A percentile compares a stretch with the other conserved stretches of the same genome.
These are phyloP conservation scores for Trematomus loennbergii DNA, from an alignment of 2,113 vertebrate genomes.

Conservation along the genomic window DNA sequence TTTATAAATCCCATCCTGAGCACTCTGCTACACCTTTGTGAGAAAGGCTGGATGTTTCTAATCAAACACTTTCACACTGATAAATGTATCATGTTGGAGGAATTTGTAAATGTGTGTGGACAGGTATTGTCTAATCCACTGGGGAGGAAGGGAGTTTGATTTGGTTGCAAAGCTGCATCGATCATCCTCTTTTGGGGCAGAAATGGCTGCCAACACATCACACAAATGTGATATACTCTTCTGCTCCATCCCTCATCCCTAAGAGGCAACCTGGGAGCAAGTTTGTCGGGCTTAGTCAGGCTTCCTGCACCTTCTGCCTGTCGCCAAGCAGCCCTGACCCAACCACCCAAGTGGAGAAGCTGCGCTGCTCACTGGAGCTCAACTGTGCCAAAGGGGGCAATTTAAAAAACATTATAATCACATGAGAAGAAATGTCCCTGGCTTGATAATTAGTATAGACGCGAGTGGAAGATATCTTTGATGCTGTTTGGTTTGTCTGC, in stretches of 20 bases:
- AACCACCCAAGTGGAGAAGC: conserved; percentile 26
- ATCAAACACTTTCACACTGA: neutral
- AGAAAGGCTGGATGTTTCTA: neutral
- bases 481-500: conserved; percentile 57
- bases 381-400: conserved; percentile 41
- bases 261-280: conserved; percentile 52
- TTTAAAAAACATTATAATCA: conserved; percentile 73
- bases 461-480: conserved; percentile 39
- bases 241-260: conserved; percentile 43
- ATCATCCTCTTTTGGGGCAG: conserved; percentile 1
- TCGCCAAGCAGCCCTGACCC: conserved; percentile 48
- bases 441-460: conserved; percentile 61
- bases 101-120: neutral
- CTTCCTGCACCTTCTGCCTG: conserved; percentile 50
- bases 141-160: neutral
- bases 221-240: neutral
- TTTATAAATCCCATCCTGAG: neutral
- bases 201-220: conserved; percentile 17
- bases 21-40: neutral
- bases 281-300: conserved; percentile 58
- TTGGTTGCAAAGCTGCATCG: conserved; percentile 6
- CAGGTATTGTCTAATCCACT: neutral
- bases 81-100: neutral
- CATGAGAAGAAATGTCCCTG: conserved; percentile 63
- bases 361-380: conserved; percentile 46